These are phyloP conservation scores for Lepilemur ruficaudatus DNA, from an alignment of 2,797 vertebrate genomes.

Conservation along the genomic window DNA sequence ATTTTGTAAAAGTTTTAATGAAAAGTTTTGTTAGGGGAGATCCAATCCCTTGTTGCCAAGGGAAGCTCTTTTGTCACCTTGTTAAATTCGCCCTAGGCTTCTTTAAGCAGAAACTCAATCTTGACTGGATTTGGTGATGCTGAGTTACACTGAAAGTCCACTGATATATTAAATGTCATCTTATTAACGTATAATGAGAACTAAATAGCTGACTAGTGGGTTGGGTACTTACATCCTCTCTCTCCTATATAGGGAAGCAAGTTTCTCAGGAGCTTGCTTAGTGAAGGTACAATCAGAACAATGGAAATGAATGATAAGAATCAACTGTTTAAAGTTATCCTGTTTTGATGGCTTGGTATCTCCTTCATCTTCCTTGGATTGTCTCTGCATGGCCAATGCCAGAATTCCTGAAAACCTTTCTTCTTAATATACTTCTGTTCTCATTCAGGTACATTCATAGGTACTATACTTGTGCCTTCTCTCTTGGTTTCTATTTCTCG, in stretches of 20 bases:
- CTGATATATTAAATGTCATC: background rate
- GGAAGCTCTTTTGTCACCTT: background rate
- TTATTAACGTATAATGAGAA: background rate
- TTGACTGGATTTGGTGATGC: background rate
- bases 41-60: background rate
- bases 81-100: background rate
- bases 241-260: background rate
- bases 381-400: background rate
- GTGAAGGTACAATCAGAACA: background rate
- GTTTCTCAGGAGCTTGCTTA: background rate
- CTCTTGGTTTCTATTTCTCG: background rate
- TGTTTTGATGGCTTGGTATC: background rate
- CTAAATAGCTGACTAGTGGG: background rate
- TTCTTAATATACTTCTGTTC: background rate
- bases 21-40: slow-evolving; percentile 17
- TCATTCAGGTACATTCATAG: background rate
- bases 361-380: background rate
- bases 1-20: slow-evolving; percentile 9
- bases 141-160: background rate
- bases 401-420: background rate
- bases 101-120: background rate
- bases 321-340: background rate
- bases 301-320: background rate
- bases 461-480: background rate
- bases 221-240: background rate